Conservation (phyloP, 1,140 invertebrate species). For the Eueides isabella region DNA sequence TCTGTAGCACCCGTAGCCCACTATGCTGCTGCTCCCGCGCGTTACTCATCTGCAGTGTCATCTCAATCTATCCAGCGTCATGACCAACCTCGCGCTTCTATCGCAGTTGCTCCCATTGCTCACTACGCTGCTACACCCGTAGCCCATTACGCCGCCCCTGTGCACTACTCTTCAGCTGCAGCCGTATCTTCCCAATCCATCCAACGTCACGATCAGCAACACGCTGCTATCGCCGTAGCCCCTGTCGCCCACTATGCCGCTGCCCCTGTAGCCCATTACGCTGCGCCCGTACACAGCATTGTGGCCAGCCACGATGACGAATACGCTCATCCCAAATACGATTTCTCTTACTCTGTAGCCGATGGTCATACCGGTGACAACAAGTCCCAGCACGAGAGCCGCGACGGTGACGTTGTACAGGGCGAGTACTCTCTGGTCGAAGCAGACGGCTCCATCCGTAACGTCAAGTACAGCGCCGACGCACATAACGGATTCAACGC, state of each 20-base stretch:
- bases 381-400: slow-evolving; percentile 80
- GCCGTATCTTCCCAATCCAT: slow-evolving; percentile 20
- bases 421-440: slow-evolving; percentile 80
- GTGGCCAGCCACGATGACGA: too few relatives aligned
- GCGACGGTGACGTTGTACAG: slow-evolving; percentile 80
- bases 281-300: slow-evolving; percentile 74
- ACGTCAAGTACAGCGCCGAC: slow-evolving; percentile 80
- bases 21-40: slow-evolving; percentile 77
- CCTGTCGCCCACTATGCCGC: slow-evolving; percentile 53
- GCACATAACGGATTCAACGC: slow-evolving; percentile 42
- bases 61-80: slow-evolving; percentile 66
- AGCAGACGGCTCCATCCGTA: slow-evolving; percentile 51
- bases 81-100: slow-evolving; percentile 43
- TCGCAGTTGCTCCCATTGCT: slow-evolving; percentile 40
- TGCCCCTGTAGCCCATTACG: slow-evolving; percentile 34
- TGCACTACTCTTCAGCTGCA: background rate
- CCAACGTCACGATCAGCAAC: slow-evolving; percentile 52
- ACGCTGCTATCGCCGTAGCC: slow-evolving; percentile 39
- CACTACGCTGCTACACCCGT: slow-evolving; percentile 44
- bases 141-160: slow-evolving; percentile 42
- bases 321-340: too few relatives aligned
- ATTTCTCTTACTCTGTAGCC: too few relatives aligned
- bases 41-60: slow-evolving; percentile 59
- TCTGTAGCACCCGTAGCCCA: slow-evolving; percentile 71
- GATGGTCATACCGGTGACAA: too few relatives aligned